Evolutionary conservation across 1,140 invertebrate genomes (phyloP).

Genomic region (Danaus plexippus): DNA sequence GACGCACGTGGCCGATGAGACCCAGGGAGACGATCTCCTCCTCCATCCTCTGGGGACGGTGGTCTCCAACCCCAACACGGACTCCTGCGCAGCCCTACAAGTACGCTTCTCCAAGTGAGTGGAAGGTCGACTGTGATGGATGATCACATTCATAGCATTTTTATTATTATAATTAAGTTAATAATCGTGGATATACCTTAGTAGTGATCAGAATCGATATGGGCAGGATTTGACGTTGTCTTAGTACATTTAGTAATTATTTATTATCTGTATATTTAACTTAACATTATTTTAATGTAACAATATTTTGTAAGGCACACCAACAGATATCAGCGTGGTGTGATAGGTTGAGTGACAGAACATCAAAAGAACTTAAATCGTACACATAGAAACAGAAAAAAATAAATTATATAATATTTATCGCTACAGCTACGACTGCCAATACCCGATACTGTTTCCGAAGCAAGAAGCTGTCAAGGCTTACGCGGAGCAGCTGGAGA

Average conservation of each 20-base stretch:
- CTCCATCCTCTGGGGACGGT: constrained; percentile 89
- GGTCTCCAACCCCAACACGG: constrained; percentile 88
- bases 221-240: too few species aligned
- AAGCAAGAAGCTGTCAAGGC: constrained; percentile 78
- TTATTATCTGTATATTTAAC: too few species aligned
- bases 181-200: too few species aligned
- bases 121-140: constrained; percentile 6
- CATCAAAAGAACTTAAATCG: too few species aligned
- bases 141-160: not conserved
- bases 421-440: constrained; percentile 76
- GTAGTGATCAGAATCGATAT: too few species aligned
- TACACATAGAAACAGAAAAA: too few species aligned
- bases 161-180: constrained; percentile 1
- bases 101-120: constrained; percentile 82
- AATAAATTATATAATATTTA: not conserved
- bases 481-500: constrained; percentile 72
- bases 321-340: too few species aligned
- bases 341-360: too few species aligned
- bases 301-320: too few species aligned
- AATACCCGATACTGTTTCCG: constrained; percentile 81
- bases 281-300: too few species aligned
- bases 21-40: constrained; percentile 87
- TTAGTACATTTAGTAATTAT: too few species aligned
- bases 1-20: constrained; percentile 90
- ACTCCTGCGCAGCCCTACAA: constrained; percentile 85